phyloP scores from a whole-genome alignment of 2,797 vertebrate genomes.

The Pogoniulus pusillus region DNA sequence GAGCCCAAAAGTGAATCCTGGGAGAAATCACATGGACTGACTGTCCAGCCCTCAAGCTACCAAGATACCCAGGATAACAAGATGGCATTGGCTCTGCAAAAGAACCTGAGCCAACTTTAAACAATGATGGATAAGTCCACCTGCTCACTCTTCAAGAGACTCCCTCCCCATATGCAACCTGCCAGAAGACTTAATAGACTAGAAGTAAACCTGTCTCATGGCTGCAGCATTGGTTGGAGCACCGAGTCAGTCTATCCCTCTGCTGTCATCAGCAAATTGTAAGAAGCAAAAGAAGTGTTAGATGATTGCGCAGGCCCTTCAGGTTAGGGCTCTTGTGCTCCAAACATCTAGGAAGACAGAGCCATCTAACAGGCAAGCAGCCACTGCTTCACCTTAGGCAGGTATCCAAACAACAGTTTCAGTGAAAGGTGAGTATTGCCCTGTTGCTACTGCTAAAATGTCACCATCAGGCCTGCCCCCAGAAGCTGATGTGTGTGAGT shows the following conservation, averaged over 20 bases:
- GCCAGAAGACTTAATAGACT: constrained; percentile 18
- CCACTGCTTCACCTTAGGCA: not conserved
- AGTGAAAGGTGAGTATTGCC: constrained; percentile 13
- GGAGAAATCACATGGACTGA: not conserved
- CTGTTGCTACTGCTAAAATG: not conserved
- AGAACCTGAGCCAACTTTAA: not conserved
- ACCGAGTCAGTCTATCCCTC: not conserved
- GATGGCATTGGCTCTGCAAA: not conserved
- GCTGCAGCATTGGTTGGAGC: not conserved
- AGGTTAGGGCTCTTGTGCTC: not conserved
- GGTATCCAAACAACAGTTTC: not conserved
- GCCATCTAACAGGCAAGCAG: not conserved
- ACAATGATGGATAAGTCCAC: not conserved
- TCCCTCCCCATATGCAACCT: not conserved
- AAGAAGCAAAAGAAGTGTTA: not conserved
- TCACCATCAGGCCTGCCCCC: not conserved
- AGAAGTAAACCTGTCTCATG: not conserved
- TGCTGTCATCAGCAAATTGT: not conserved
- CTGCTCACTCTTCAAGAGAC: constrained; percentile 18
- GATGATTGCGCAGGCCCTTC: not conserved
- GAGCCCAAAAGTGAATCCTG: not conserved
- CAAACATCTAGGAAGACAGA: not conserved
- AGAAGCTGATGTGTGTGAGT: not conserved
- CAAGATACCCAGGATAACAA: not conserved
- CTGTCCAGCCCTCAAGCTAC: not conserved